Base-by-base conservation (phyloP, 2,113 vertebrate species). In the Bettongia penicillata region DNA sequence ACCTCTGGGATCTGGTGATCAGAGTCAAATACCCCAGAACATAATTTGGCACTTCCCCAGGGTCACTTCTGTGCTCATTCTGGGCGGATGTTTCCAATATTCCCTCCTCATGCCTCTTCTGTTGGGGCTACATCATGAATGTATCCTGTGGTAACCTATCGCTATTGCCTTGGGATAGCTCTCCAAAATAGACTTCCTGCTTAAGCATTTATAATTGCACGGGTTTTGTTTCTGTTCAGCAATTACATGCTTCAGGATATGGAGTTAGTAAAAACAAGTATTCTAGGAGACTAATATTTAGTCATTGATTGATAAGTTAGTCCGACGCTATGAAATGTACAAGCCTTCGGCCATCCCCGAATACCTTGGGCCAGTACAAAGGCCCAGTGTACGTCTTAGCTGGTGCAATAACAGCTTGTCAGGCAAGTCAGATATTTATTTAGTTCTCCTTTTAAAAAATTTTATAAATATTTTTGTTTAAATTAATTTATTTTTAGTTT, bases 251-350 rank as follows among this genome's bases (percentile, higher is more conserved):
- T 95, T 0, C 48, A 49, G 89, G 23, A 57, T 50, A 48, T 51
- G 24, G 23, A 31, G 0, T 57, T 53, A 48, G 52, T 91, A 53
- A 77, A 49, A 91, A 12, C 25, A 57, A 14, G 43, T 51, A 43
- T 10, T 52, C 90, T 28, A 89, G 57, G 61, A 92, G 52, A 94
- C 43, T 91, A 52, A 91, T 23, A 93, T 96, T 43, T 84, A 12
- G 94, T 95, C 10, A 49, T 51, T 37, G 47, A 61, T 51, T 94
- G 22, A 43, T 57, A 93, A 97, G 91, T 52, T 52, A 24, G 8
- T 91, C 51, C 84, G 51, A 51, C 92, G 26, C 61, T 11, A 22
- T 26, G 89, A 26, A 91, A 90, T 84, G 92, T 0, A 31, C 57
- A 92, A 90, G 77, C 37, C 48, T 26, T 89, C 5, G 47, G 47